Conservation (phyloP, 1,140 invertebrate species). For the Eciton burchellii region DNA sequence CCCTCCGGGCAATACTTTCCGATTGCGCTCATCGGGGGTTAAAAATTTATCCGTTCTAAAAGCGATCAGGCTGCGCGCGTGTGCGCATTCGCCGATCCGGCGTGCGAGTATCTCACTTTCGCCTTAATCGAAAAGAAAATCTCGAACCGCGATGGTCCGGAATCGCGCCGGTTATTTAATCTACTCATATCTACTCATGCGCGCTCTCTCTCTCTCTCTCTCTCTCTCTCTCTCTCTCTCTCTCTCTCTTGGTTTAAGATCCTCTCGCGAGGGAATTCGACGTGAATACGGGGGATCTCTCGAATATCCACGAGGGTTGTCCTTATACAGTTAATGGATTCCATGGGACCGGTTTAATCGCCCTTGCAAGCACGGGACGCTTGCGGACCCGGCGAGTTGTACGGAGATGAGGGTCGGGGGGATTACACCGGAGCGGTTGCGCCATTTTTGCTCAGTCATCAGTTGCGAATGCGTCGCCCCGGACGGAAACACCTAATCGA, state of each 20-base stretch:
- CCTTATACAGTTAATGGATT: conserved; percentile 60
- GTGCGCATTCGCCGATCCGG: neutral
- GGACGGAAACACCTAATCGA: conserved; percentile 29
- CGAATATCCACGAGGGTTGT: conserved; percentile 20
- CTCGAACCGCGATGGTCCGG: conserved; percentile 19
- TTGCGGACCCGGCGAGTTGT: neutral
- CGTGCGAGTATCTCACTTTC: conserved; percentile 8
- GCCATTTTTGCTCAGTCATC: conserved; percentile 52
- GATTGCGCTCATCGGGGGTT: conserved; percentile 31
- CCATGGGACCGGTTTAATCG: conserved; percentile 58
- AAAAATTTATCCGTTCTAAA: conserved; percentile 63
- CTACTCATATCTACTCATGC: conserved; percentile 1
- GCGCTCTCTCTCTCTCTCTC: conserved; percentile 4
- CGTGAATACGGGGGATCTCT: conserved; percentile 32
- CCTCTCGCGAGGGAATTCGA: conserved; percentile 30
- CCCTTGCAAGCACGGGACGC: conserved; percentile 43
- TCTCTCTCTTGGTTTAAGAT: neutral
- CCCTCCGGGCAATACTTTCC: conserved; percentile 44
- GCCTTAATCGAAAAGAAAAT: conserved; percentile 63
- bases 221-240: conserved; percentile 5
- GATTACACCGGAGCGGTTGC: conserved; percentile 44
- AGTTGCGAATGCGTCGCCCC: conserved; percentile 27
- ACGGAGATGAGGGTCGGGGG: conserved; percentile 43
- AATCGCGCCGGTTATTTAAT: conserved; percentile 26
- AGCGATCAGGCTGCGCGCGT: conserved; percentile 48